A percentile compares a stretch with the other conserved stretches of the same genome.
Conservation (phyloP, 2,888 invertebrate species). For the Chrysodeixis includens region DNA sequence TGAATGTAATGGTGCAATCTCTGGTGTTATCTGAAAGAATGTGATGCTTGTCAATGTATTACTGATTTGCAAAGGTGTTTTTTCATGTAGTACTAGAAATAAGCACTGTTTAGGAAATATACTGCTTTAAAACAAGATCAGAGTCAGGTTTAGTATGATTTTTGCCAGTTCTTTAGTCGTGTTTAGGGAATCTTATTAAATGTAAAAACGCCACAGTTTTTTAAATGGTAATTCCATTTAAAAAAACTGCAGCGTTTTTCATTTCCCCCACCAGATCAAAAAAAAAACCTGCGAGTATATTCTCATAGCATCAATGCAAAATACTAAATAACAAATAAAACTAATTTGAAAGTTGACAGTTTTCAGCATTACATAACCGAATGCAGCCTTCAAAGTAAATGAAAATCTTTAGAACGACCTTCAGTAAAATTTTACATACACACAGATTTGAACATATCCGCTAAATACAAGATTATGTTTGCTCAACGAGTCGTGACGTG, state of each 20-base stretch:
- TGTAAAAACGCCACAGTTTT: too few species aligned
- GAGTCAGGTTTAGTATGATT: too few species aligned
- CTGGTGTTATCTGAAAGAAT: not conserved
- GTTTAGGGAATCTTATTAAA: too few species aligned
- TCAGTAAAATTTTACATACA: conserved; percentile 11
- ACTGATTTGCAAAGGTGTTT: not conserved
- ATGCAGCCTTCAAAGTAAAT: not conserved
- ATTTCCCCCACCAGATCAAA: too few species aligned
- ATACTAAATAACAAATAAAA: too few species aligned
- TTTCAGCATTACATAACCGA: not conserved
- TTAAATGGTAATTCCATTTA: too few species aligned
- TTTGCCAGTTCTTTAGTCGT: too few species aligned
- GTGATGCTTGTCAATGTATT: not conserved
- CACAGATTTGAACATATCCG: conserved; percentile 9
- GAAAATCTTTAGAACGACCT: not conserved
- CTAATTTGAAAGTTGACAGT: not conserved
- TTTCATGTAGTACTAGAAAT: not conserved
- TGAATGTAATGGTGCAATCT: not conserved
- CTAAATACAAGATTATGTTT: conserved; percentile 29
- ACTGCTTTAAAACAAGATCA: too few species aligned
- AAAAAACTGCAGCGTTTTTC: too few species aligned
- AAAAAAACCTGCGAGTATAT: not conserved
- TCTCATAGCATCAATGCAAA: too few species aligned
- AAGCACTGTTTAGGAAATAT: not conserved
- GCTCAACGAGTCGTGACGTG: conserved; percentile 20